Evolutionary conservation across 1,140 invertebrate genomes (phyloP).

Genomic region (Neuroterus valhalla): DNA sequence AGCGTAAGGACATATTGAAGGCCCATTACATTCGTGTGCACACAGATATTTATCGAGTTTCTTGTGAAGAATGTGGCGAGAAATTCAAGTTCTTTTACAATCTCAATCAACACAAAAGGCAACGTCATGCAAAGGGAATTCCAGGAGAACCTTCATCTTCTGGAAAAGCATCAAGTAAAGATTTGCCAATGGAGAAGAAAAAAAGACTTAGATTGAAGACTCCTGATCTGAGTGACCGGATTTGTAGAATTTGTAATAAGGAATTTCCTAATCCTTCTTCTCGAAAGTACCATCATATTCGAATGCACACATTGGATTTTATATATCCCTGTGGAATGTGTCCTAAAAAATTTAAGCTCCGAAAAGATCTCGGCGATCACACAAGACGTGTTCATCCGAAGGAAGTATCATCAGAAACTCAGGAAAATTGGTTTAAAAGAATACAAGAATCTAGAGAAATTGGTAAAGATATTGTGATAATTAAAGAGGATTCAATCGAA

Average conservation of each 20-base stretch:
- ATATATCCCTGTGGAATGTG: constrained; percentile 89
- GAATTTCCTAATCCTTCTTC: constrained; percentile 80
- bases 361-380: constrained; percentile 78
- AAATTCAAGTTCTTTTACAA: neutral
- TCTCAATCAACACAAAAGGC: neutral
- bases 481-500: too few species aligned
- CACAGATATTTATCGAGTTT: constrained; percentile 5
- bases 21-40: constrained; percentile 10
- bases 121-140: neutral
- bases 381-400: constrained; percentile 75
- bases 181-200: constrained; percentile 59
- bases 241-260: constrained; percentile 84
- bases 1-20: neutral
- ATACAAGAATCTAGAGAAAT: constrained; percentile 57
- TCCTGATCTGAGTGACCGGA: constrained; percentile 57
- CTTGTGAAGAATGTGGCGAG: constrained; percentile 9
- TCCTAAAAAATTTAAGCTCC: constrained; percentile 81
- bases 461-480: constrained; percentile 68
- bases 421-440: too few species aligned
- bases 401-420: constrained; percentile 55
- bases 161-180: constrained; percentile 70
- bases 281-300: constrained; percentile 81
- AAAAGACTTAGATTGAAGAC: constrained; percentile 59
- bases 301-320: constrained; percentile 86
- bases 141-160: constrained; percentile 65